A percentile compares a stretch with the other conserved stretches of the same genome.
These are phyloP conservation scores for Conomelus anceps DNA, from an alignment of 2,888 invertebrate genomes.

Conservation along the genomic window DNA sequence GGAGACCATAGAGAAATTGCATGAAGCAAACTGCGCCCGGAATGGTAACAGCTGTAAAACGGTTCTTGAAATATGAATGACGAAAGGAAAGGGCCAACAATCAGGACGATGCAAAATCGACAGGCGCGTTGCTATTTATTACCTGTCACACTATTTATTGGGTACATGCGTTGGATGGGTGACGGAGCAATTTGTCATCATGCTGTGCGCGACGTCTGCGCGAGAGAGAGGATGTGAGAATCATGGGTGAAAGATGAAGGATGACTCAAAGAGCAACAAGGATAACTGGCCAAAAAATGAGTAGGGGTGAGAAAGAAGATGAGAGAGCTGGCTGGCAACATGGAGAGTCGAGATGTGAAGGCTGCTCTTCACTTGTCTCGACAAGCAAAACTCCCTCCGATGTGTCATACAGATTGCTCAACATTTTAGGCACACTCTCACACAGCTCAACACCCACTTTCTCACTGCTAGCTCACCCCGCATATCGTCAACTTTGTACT, in stretches of 20 bases:
- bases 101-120: not conserved
- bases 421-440: not conserved
- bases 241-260: not conserved
- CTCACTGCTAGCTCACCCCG: no score
- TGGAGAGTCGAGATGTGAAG: not conserved
- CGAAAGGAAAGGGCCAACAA: not conserved
- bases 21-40: not conserved
- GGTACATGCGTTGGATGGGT: conserved; percentile 5
- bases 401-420: not conserved
- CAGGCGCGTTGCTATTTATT: conserved; percentile 2
- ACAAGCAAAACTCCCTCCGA: not conserved
- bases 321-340: not conserved
- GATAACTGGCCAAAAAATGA: not conserved
- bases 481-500: no score
- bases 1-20: no score
- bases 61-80: not conserved
- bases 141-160: conserved; percentile 10
- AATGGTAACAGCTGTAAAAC: not conserved
- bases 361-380: not conserved
- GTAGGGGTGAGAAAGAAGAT: not conserved
- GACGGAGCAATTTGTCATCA: conserved; percentile 4
- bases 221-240: not conserved
- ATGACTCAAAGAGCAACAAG: not conserved
- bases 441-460: not conserved
- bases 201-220: not conserved